Base-by-base conservation (phyloP, 2,797 vertebrate genomes). In the Huso huso region DNA sequence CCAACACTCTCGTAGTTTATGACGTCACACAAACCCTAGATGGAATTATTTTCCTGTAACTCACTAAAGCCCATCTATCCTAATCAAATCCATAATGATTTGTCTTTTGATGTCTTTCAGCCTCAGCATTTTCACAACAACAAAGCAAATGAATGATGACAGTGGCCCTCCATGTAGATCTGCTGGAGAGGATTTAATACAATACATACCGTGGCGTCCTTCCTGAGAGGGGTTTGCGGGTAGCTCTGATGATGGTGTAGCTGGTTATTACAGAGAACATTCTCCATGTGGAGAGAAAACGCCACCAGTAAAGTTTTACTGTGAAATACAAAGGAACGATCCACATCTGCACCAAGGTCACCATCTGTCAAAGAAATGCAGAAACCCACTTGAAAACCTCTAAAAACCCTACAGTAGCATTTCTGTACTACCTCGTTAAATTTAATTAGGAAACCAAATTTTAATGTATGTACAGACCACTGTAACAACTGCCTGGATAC, bases 241-340 rank as follows among this genome's bases (percentile, higher is more conserved):
- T 88, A 49, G 87, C 86, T 76, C 85, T 87, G 86, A 91, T 92
- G 80, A 85, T 82, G 70, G 86, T 72, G 59, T 86, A 89, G 76
- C 76, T 83, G 72, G 83, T 88, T 71, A 84, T 66, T 64, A 88
- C 69, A 0, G 83, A 91, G 79, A 87, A 88, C 78, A 82, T 81
- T 13, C 84, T 80, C 80, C 87, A 87, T 59, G 80, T 67, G 66
- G 87, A 89, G 62, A 91, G 79, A 60, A 88, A 87, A 2, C 81
- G 81, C 84, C 86, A 90, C 82, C 83, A 90, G 74, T 82, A 86
- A 55, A 89, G 77, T 59, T 78, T 92, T 71, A 89, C 73, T 6
- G 81, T 89, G 79, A 93, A 90, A 74, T 87, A 90, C 11, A 91
- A 74, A 51, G 81, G 85, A 48, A 90, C 82, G 70, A 81, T 81